Evolutionary conservation across 2,797 vertebrate species (phyloP).

Genomic region (Siniperca undulata): DNA sequence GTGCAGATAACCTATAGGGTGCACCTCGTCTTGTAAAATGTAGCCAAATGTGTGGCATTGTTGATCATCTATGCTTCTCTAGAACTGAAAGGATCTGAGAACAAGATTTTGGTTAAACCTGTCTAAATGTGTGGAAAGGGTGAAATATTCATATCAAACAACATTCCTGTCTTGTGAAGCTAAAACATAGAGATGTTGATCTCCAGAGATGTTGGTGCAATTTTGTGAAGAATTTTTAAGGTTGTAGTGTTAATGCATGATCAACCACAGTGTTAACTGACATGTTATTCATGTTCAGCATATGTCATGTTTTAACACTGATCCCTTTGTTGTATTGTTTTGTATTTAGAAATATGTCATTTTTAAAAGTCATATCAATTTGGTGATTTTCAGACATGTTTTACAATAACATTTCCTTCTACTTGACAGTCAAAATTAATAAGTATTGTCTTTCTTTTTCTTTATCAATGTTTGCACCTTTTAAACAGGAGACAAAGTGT

Average conservation of each 20-base stretch:
- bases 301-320: not conserved
- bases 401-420: not conserved
- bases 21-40: too few relatives aligned
- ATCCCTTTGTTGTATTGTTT: not conserved
- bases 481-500: not conserved
- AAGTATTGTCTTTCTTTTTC: not conserved
- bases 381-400: not conserved
- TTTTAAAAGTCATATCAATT: not conserved
- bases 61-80: too few relatives aligned
- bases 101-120: not conserved
- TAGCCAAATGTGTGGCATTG: not conserved
- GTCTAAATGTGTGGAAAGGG: not conserved
- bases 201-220: not conserved
- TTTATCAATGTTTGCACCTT: not conserved
- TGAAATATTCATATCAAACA: not conserved
- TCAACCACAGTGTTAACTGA: not conserved
- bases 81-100: not conserved
- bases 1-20: not conserved
- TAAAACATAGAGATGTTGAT: too few relatives aligned
- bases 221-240: not conserved
- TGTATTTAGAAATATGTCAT: not conserved
- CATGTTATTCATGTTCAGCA: not conserved
- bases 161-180: not conserved
- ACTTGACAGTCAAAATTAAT: not conserved
- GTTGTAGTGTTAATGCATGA: too few relatives aligned